Evolutionary conservation across 2,113 vertebrate species (phyloP), one percentile per base, ranked within the genome.

Genomic region (Oenanthe oenanthe): DNA sequence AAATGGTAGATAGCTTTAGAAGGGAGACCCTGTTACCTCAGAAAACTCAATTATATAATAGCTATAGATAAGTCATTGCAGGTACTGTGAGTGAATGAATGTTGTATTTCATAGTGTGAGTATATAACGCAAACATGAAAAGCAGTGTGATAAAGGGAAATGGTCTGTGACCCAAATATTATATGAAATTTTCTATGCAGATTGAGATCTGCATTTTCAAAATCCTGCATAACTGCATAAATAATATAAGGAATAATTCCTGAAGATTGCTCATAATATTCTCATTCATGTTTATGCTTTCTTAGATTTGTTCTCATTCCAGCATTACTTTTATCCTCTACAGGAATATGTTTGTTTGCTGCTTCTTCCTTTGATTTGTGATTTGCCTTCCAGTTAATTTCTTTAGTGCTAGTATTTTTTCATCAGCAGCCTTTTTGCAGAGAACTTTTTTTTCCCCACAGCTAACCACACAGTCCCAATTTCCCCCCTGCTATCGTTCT

Each of bases 391-490:
- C 12, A 34, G 20, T 28, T 80, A 0, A 77, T 93, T 67, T 78
- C 26, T 81, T 56, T 43, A 40, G 1, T 42, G 38, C 22, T 68
- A 79, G 1, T 28, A 28, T 42, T 34, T 85, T 61, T 92, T n/a
- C 16, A 34, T 36, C 17, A 19, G 56, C 13, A 43, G 26, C 4
- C 12, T 5, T 61, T 83, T 62, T 50, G 28, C 34, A 6, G 11
- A 43, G 9, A 7, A 28, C 0, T 0, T 40, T 36, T 36, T 77
- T 87, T 56, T 10, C 10, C 10, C 10, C 9, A 16, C 6, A 8
- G 17, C 42, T 50, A 68, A 19, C 10, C 2, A 4, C 20, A 32
- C 2, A 51, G 25, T 56, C n/a, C 5, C 34, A 51, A 5, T 38
- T 71, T 14, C 1, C 1, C 18, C 7, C 3, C 18, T 8, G 8